Percentiles rank a stretch among this genome's conserved stretches.
These are phyloP conservation scores for Himalopsyche japonica DNA, from an alignment of 2,888 invertebrate species.

Conservation along the genomic window DNA sequence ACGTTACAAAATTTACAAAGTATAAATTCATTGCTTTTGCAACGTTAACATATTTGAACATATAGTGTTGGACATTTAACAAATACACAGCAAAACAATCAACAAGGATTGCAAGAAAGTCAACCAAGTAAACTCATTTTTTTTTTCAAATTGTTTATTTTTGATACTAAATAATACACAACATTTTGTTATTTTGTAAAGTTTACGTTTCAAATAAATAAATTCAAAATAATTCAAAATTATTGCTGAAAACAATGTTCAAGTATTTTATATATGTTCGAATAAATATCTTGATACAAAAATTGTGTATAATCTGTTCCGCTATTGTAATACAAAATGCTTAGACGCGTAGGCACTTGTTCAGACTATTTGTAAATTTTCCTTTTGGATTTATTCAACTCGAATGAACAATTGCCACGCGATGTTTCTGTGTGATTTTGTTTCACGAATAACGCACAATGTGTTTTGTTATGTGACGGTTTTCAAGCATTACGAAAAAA, in stretches of 20 bases:
- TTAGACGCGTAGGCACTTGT: background rate
- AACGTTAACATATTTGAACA: no score
- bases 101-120: no score
- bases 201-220: background rate
- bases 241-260: background rate
- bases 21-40: no score
- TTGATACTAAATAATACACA: no score
- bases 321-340: background rate
- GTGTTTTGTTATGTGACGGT: background rate
- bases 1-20: no score
- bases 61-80: no score
- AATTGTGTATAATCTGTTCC: background rate
- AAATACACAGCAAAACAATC: no score
- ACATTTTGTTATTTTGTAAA: no score
- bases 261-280: background rate
- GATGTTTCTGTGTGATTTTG: background rate
- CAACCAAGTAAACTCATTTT: no score
- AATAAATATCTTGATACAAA: background rate
- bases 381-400: background rate
- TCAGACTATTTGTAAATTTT: background rate
- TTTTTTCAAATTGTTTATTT: no score
- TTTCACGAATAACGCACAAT: background rate
- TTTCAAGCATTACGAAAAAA: background rate
- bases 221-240: background rate
- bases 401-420: background rate